Evolutionary conservation across 2,888 invertebrate species (phyloP).

Genomic region (Venusia cambrica): DNA sequence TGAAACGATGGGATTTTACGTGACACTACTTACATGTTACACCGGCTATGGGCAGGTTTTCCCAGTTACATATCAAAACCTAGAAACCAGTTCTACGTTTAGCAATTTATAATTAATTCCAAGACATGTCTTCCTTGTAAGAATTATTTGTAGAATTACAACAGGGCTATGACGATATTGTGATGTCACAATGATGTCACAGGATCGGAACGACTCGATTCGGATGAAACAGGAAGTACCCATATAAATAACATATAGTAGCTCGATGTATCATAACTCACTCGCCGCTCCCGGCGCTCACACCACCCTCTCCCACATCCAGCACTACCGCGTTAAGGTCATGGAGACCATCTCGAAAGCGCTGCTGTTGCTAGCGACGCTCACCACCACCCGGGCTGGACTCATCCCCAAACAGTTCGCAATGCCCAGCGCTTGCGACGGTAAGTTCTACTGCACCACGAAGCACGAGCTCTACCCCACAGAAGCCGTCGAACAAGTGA

Average conservation of each 20-base stretch:
- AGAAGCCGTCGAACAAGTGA: neutral
- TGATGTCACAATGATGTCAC: slow-evolving; percentile 1
- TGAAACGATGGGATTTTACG: neutral
- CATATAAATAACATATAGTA: no score
- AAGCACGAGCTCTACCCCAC: neutral
- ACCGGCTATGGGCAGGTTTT: neutral
- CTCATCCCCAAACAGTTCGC: neutral
- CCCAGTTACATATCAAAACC: neutral
- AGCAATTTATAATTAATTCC: no score
- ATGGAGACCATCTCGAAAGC: slow-evolving; percentile 1
- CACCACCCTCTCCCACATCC: neutral
- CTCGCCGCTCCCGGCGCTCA: neutral
- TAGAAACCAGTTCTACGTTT: neutral
- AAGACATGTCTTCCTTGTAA: no score
- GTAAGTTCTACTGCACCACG: slow-evolving; percentile 1
- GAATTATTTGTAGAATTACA: no score
- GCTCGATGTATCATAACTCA: neutral
- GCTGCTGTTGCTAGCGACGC: neutral
- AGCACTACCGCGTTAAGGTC: neutral
- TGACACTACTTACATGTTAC: neutral
- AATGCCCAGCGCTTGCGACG: neutral
- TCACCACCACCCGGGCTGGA: neutral
- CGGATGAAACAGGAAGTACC: no score
- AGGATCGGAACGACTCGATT: no score
- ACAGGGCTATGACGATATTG: slow-evolving; percentile 1